These are phyloP conservation scores for Mystacornis crossleyi DNA, from an alignment of 2,113 vertebrate species.

Conservation along the genomic window DNA sequence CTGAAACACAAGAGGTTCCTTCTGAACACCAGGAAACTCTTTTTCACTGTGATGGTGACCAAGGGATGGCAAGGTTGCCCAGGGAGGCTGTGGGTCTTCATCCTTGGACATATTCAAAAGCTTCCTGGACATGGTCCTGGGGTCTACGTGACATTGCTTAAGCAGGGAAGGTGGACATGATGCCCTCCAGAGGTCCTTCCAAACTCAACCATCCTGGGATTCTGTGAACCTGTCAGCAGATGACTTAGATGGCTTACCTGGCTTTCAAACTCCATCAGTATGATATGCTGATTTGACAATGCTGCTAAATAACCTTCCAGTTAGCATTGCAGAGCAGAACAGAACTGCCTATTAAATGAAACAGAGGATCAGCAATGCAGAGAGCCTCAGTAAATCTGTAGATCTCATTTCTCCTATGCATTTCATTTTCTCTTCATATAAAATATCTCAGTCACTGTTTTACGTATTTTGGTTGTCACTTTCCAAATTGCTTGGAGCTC, in stretches of 20 bases:
- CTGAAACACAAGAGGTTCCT: background rate
- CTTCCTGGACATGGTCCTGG: background rate
- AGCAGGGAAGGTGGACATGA: background rate
- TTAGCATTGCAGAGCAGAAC: background rate
- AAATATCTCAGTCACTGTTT: background rate
- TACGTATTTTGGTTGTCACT: background rate
- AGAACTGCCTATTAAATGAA: background rate
- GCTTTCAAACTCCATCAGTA: background rate
- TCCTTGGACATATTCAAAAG: background rate
- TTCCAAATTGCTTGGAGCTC: constrained; percentile 5
- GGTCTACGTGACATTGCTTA: background rate
- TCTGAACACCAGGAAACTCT: background rate
- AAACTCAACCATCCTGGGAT: background rate
- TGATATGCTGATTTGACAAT: background rate
- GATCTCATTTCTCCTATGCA: background rate
- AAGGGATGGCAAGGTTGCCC: background rate
- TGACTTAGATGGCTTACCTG: background rate
- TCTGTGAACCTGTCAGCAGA: background rate
- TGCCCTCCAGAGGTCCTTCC: background rate
- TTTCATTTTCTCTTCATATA: background rate
- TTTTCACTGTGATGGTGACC: background rate
- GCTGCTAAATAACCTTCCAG: background rate
- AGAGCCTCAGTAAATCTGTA: background rate
- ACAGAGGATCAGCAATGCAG: background rate
- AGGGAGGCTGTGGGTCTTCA: background rate